phyloP scores from a whole-genome alignment of 2,113 vertebrate genomes.

The Falcunculus frontatus region DNA sequence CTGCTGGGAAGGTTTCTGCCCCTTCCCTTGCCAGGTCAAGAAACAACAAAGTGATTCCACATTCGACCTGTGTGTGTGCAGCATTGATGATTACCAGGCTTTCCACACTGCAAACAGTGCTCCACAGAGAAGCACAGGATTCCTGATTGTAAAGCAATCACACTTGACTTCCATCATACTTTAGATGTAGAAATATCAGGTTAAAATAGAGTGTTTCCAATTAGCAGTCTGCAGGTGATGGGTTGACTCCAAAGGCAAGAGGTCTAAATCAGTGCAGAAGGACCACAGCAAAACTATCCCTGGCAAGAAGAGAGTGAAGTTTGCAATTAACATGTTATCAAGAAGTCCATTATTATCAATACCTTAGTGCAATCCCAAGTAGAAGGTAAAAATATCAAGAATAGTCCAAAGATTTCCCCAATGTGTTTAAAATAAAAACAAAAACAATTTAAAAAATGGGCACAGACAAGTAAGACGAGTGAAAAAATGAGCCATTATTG shows the following conservation, averaged over 20 bases:
- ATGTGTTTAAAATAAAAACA: neutral
- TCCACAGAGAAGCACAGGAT: neutral
- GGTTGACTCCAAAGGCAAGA: neutral
- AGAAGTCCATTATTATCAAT: neutral
- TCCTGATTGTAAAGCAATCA: neutral
- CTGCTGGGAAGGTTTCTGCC: neutral
- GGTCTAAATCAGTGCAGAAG: neutral
- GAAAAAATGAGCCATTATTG: neutral
- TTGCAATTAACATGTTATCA: neutral
- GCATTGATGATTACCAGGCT: neutral
- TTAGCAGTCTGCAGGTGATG: neutral
- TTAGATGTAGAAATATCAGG: neutral
- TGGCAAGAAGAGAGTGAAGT: neutral
- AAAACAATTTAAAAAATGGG: neutral
- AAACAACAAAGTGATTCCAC: neutral
- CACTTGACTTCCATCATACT: accelerated
- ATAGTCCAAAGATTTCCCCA: neutral
- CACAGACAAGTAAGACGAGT: neutral
- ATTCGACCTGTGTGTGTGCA: no score
- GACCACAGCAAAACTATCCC: neutral
- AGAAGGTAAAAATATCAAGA: neutral
- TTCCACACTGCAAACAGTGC: neutral
- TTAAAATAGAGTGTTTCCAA: neutral
- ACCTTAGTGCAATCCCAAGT: accelerated
- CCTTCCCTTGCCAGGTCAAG: neutral